These are phyloP conservation scores for Petrophora chlorosata DNA, from an alignment of 2,888 invertebrate genomes.

Conservation along the genomic window DNA sequence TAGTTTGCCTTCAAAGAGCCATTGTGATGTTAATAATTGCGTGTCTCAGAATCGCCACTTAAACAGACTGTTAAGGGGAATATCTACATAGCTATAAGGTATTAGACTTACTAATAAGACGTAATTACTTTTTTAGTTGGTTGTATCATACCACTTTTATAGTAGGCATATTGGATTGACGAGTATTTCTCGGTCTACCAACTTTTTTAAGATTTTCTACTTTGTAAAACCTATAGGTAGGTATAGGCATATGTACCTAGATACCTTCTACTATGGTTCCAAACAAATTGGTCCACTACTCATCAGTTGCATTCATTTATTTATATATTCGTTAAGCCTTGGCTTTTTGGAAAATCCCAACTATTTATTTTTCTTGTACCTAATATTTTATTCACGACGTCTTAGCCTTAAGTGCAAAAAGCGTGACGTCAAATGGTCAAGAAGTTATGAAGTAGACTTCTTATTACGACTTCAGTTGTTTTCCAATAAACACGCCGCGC, in stretches of 20 bases:
- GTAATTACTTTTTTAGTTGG: no score
- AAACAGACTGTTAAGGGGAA: constrained; percentile 29
- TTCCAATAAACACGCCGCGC: constrained; percentile 52
- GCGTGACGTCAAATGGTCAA: constrained; percentile 53
- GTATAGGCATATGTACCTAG: no score
- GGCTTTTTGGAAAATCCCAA: constrained; percentile 2
- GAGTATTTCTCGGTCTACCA: no score
- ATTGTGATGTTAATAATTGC: constrained; percentile 34
- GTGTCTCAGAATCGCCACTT: constrained; percentile 25
- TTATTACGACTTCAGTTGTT: constrained; percentile 61
- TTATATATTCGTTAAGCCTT: background rate
- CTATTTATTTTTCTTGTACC: no score
- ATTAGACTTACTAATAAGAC: no score
- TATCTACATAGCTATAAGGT: constrained; percentile 16
- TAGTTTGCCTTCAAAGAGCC: constrained; percentile 34
- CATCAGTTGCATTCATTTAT: no score
- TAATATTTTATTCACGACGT: background rate
- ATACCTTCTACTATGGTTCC: no score
- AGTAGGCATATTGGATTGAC: no score
- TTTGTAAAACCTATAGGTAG: no score
- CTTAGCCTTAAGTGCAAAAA: constrained; percentile 66
- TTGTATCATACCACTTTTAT: no score
- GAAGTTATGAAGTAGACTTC: constrained; percentile 51
- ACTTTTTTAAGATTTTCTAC: no score
- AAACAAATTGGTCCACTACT: no score